A percentile compares a stretch with the other conserved stretches of the same genome.
Conservation (phyloP, 2,113 vertebrate genomes). For the Anas platyrhynchos region DNA sequence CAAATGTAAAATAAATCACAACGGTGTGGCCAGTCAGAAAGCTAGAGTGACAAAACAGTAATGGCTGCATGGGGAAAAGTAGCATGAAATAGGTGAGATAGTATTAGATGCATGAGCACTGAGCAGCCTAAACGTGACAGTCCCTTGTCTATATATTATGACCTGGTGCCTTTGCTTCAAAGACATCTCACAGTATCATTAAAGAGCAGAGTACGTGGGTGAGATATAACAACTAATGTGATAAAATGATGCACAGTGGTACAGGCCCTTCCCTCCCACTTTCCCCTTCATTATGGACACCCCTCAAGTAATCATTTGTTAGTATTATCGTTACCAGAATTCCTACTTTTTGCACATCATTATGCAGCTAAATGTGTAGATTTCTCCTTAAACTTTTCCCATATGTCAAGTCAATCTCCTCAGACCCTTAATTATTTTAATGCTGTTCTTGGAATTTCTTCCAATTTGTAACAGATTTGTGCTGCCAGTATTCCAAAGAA, state of each 20-base stretch:
- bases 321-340: neutral
- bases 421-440: conserved; percentile 45
- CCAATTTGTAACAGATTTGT: conserved; percentile 35
- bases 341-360: neutral
- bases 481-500: conserved; percentile 12
- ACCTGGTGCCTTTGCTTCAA: fast-evolving
- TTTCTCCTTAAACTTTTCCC: conserved; percentile 22
- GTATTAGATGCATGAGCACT: neutral
- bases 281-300: neutral
- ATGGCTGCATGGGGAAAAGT: neutral
- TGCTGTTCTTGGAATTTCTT: conserved; percentile 36
- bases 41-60: neutral
- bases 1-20: neutral
- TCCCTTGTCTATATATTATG: neutral
- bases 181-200: neutral
- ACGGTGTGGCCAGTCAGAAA: neutral
- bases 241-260: neutral
- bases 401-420: conserved; percentile 20
- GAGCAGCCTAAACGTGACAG: neutral
- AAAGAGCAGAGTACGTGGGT: neutral
- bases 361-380: neutral
- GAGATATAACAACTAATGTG: neutral
- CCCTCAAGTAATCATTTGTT: neutral
- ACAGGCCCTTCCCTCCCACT: neutral
- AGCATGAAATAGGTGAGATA: neutral